These are phyloP conservation scores for Hemiscyllium ocellatum DNA, from an alignment of 2,113 vertebrate species.

Conservation along the genomic window DNA sequence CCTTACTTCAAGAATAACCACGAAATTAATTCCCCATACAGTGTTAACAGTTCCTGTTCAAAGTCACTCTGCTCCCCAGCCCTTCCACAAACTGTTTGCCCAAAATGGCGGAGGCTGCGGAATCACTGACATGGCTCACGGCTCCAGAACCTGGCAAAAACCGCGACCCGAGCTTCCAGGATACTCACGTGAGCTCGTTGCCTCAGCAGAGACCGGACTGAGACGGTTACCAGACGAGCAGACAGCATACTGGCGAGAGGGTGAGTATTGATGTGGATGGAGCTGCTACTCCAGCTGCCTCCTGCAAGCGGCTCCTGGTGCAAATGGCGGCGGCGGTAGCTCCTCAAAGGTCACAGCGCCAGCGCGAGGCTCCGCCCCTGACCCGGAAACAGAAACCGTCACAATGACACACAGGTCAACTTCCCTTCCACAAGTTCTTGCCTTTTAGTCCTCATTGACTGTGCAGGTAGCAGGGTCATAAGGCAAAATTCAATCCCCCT, in stretches of 20 bases:
- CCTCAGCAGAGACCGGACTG: slow-evolving; percentile 71
- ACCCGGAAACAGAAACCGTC: slow-evolving; percentile 41
- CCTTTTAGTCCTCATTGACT: too few species aligned
- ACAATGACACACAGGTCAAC: neutral
- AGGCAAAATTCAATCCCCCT: too few species aligned
- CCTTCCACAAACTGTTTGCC: too few species aligned
- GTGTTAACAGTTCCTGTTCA: neutral
- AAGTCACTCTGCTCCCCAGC: neutral
- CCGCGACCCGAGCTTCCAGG: too few species aligned
- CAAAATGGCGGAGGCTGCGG: neutral
- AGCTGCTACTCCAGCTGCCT: fast-evolving
- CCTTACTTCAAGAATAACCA: neutral
- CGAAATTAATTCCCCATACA: neutral
- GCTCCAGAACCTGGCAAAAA: neutral
- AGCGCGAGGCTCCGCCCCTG: neutral
- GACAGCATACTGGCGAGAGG: slow-evolving; percentile 61
- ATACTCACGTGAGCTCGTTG: slow-evolving; percentile 75
- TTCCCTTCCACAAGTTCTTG: too few species aligned
- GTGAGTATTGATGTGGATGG: fast-evolving
- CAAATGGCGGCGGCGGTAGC: slow-evolving; percentile 53
- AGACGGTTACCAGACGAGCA: slow-evolving; percentile 76
- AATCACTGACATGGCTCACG: neutral
- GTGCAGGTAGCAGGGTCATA: too few species aligned
- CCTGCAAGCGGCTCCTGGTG: neutral
- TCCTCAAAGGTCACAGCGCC: neutral